Evolutionary conservation across 1,140 invertebrate genomes (phyloP), one percentile per base, ranked within the genome.

Genomic region (Ectropis grisescens): DNA sequence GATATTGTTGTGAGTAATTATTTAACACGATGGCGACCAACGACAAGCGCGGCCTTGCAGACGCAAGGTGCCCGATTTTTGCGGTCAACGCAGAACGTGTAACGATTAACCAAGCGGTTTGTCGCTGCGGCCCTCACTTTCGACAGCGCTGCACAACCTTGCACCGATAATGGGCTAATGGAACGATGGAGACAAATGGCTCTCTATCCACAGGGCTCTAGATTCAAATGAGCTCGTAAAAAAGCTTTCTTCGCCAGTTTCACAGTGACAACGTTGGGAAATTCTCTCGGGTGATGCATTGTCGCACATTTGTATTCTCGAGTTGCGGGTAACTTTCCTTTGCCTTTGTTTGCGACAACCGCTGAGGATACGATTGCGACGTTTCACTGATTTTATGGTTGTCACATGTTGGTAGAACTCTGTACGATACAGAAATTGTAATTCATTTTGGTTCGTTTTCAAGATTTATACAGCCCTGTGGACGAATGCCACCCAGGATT

Each of bases 231-330:
- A 35, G 31, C 29, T 37, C n/a, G 29, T 33, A 34, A n/a, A 38
- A 34, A 54, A 53, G 52, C 60, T 64, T 61, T 62, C 57, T 61
- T 64, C 40, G 30, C 30, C 8, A 46, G 40, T 58, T 58, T 54
- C 53, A 50, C 43, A 47, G 47, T 44, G 34, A 41, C 43, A 39
- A 24, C 29, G 42, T 60, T 65, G 54, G 41, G 57, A 65, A 56
- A 58, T 45, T 52, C 47, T 47, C 34, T 37, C 36, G 26, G 26
- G 41, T 57, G 57, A 56, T 58, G 52, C 55, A 65, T 76, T 70
- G 68, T 64, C 45, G 49, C 48, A 54, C 40, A 67, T 76, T 75
- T 67, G 66, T 80, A 80, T 80, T 70, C 75, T 60, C 48, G 54
- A 23, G 44, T 49, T 38, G 42, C 42, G 14, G 53, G 41, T 54